Evolutionary conservation across 2,113 vertebrate species (phyloP).

Genomic region (Aegotheles bennettii): DNA sequence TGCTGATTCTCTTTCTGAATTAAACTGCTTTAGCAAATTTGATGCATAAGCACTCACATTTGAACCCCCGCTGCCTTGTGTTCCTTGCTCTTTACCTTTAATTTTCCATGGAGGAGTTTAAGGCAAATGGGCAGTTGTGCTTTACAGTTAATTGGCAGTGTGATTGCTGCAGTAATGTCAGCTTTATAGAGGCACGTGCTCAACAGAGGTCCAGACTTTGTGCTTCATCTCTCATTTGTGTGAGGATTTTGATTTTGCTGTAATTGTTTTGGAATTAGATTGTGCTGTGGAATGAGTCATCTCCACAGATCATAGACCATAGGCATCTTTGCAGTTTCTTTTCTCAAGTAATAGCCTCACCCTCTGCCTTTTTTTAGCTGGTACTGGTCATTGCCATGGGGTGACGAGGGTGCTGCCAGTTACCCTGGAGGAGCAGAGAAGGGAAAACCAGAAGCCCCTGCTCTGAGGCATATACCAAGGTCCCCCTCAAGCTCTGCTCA

Average conservation of each 20-base stretch:
- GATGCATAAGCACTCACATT: background rate
- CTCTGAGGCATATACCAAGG: background rate
- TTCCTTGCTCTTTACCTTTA: background rate
- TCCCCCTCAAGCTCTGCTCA: background rate
- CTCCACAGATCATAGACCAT: slow-evolving; percentile 29
- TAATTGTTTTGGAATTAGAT: slow-evolving; percentile 60
- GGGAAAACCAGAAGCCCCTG: background rate
- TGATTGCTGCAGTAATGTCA: background rate
- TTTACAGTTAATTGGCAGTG: background rate
- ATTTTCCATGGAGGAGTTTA: background rate
- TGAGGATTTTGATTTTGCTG: slow-evolving; percentile 36
- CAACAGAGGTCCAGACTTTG: slow-evolving; percentile 1
- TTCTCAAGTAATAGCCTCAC: background rate
- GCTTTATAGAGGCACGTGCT: background rate
- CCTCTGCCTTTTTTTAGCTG: background rate
- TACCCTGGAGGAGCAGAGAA: background rate
- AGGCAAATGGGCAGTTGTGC: background rate
- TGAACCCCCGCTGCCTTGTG: background rate
- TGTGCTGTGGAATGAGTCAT: slow-evolving; percentile 49
- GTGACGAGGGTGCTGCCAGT: background rate
- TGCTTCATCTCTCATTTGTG: slow-evolving; percentile 5
- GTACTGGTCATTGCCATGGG: background rate
- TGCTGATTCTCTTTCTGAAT: background rate
- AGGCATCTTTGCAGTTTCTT: slow-evolving; percentile 21
- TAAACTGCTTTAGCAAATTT: background rate